Base-by-base conservation (phyloP, 2,113 vertebrate species). In the Sander lucioperca region DNA sequence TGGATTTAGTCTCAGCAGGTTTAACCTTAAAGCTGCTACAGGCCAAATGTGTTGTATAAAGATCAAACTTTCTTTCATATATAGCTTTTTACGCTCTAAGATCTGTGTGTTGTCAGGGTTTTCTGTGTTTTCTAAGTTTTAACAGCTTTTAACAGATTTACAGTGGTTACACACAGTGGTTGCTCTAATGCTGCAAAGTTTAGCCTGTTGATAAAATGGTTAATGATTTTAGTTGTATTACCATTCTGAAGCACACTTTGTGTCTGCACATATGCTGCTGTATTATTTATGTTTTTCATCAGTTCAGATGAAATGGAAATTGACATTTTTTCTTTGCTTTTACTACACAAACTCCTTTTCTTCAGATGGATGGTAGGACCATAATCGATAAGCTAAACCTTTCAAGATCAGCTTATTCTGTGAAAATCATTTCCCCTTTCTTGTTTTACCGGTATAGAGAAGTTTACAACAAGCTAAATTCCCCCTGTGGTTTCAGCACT, bases 401-500 rank as follows among this genome's bases (percentile, higher is more conserved):
- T 86, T 83, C 77, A 83, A 80, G 74, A 91, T 82, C 79, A 69
- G 59, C 68, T 80, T 87, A 76, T 89, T 89, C 77, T 83, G 50
- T 79, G 57, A 68, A 89, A 92, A 89, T 81, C 57, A 74, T 86
- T 90, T 89, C 83, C 82, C 74, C 43, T 86, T 91, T 87, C 82
- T 76, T 77, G 66, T 89, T 88, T 91, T 68, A 81, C 72, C 64
- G 80, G 71, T 83, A 85, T 61, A 73, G 85, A 82, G 88, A 91
- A 86, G 82, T 88, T 92, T 92, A 79, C 79, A 87, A 79, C 70
- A 10, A 82, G 80, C 81, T 76, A 80, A 90, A 93, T 93, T 94
- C 91, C 94, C 92, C 91, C 71, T 83, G 92, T 90, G 94, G 90
- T 92, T 93, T 91, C 54, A 80, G 82, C 79, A 86, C 89, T 82